Evolutionary conservation across 2,113 vertebrate species (phyloP), one percentile per base, ranked within the genome.

Genomic region (Apus apus): DNA sequence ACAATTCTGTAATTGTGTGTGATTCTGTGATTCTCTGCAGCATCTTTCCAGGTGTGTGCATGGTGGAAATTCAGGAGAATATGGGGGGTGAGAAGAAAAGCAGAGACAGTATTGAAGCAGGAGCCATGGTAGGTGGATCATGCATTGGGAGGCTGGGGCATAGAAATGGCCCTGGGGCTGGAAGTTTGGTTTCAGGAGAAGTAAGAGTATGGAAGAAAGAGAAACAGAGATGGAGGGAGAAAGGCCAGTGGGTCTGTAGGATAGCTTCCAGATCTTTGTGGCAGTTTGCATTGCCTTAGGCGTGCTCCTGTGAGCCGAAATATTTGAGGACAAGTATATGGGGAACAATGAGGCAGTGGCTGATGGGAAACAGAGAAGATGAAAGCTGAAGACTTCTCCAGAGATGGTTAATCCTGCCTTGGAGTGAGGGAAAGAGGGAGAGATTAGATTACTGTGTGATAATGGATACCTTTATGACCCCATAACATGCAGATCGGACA

Each of bases 201-300:
- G 3, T n/a, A 48, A 51, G 15, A 71, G 4, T 54, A 56, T 19
- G 26, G n/a, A 85, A 86, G 30, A 53, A 81, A 12, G 21, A 58
- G 15, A 60, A 30, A 53, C 34, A 13, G n/a, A 85, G 46, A 20
- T 10, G 16, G 26, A 77, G 26, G 40, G 53, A 74, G 3, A 86
- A 26, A 12, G 8, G 22, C 2, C 0, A 0, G 6, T 8, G 5
- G 7, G 1, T 25, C 32, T 34, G 6, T 25, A 83, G 43, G 30
- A 46, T 11, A 51, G 22, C 22, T 19, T 82, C 22, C 43, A 79
- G 19, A 23, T 6, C 8, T 83, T 34, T 85, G 53, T 53, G 48
- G 9, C 3, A 1, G 6, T 70, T 93, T 75, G 7, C 4, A 16
- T 72, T 71, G 26, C 40, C 67, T 45, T 30, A 54, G 11, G 2